phyloP scores from a whole-genome alignment of 2,888 invertebrate species.

The Spodoptera exigua region DNA sequence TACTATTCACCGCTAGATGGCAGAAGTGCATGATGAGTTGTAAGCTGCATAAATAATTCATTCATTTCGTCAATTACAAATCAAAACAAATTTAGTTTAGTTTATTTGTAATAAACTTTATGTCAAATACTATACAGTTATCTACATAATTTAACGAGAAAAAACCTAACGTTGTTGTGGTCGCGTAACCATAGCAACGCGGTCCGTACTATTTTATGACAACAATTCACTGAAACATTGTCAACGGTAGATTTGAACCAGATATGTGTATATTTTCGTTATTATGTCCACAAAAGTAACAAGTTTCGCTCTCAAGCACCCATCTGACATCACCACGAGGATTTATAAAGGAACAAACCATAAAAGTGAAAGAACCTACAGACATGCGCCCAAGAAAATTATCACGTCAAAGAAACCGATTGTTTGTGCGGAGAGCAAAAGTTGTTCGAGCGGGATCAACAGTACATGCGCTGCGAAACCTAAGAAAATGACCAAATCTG shows the following conservation, averaged over 20 bases:
- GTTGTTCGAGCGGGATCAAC: slow-evolving; percentile 68
- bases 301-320: slow-evolving; percentile 35
- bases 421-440: slow-evolving; percentile 64
- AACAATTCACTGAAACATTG: slow-evolving; percentile 2
- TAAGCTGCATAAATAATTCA: too few species aligned
- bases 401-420: slow-evolving; percentile 64
- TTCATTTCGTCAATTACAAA: too few species aligned
- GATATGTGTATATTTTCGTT: slow-evolving; percentile 15
- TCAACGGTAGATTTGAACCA: background rate
- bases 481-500: slow-evolving; percentile 77
- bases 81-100: too few species aligned
- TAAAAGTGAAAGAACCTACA: slow-evolving; percentile 41
- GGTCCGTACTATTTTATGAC: slow-evolving; percentile 11
- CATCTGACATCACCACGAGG: slow-evolving; percentile 26
- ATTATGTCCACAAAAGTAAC: slow-evolving; percentile 45
- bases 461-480: slow-evolving; percentile 48
- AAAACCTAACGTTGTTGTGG: background rate
- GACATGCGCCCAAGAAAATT: slow-evolving; percentile 65
- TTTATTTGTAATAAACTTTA: too few species aligned
- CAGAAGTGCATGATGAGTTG: background rate
- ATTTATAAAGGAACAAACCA: slow-evolving; percentile 33
- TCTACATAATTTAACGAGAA: too few species aligned
- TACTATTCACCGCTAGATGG: slow-evolving; percentile 54
- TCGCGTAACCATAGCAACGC: slow-evolving; percentile 30
- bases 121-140: too few species aligned